These are phyloP conservation scores for Tricholauxania praeusta DNA, from an alignment of 2,888 invertebrate species.

Conservation along the genomic window DNA sequence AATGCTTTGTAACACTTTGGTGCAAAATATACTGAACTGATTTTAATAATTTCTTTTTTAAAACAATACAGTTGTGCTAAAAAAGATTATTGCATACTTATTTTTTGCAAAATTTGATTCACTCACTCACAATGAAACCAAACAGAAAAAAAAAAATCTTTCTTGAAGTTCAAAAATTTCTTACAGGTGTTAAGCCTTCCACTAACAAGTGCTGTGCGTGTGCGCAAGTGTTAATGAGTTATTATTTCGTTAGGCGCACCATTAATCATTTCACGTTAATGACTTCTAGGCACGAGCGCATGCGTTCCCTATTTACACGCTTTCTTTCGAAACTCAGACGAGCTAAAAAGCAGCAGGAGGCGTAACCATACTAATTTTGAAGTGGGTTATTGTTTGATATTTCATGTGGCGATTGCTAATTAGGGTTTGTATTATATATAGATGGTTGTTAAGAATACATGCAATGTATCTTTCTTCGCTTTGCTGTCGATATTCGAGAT, in stretches of 20 bases:
- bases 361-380: slow-evolving; percentile 8
- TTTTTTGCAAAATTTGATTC: too few species aligned
- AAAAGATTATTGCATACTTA: too few species aligned
- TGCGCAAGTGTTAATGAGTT: slow-evolving; percentile 48
- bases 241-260: slow-evolving; percentile 39
- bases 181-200: too few species aligned
- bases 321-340: background rate
- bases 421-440: slow-evolving; percentile 4
- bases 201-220: slow-evolving; percentile 19
- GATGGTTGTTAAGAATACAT: background rate
- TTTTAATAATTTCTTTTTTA: too few species aligned
- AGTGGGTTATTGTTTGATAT: slow-evolving; percentile 13
- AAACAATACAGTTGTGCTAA: too few species aligned
- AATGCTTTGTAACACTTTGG: too few species aligned
- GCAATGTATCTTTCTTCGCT: background rate
- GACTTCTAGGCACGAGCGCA: slow-evolving; percentile 33
- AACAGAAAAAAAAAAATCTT: too few species aligned
- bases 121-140: too few species aligned
- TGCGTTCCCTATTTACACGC: background rate
- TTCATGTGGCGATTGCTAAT: slow-evolving; percentile 28
- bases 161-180: too few species aligned
- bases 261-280: slow-evolving; percentile 45
- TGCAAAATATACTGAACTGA: too few species aligned
- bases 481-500: background rate
- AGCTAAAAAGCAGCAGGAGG: slow-evolving; percentile 31